Evolutionary conservation across 64 coral and sea anemone genomes (phyloP).

Genomic region (Stylophora pistillata): DNA sequence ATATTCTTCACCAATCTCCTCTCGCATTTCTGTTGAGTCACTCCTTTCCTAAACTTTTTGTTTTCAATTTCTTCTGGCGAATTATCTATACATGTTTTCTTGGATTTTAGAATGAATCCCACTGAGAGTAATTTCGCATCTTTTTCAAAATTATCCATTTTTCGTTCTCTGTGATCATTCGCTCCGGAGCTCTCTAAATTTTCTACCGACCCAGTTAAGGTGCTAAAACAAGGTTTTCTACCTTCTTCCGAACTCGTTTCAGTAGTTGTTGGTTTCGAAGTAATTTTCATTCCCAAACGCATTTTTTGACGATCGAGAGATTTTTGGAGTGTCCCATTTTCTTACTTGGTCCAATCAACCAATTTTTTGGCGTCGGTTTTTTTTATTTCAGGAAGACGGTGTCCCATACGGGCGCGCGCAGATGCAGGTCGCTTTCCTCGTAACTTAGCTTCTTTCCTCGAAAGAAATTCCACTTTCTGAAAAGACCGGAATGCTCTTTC

Average conservation of each 20-base stretch:
- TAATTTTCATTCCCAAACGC: not conserved
- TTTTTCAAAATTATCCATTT: not conserved
- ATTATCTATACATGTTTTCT: not conserved
- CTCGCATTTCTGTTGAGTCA: not conserved
- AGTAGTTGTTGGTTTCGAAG: not conserved
- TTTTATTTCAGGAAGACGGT: not conserved
- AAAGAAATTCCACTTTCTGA: constrained; percentile 11
- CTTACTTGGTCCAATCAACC: not conserved
- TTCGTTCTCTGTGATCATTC: not conserved
- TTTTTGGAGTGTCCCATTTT: not conserved
- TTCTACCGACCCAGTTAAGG: not conserved
- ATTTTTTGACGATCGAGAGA: not conserved
- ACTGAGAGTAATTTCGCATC: not conserved
- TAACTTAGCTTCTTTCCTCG: not conserved
- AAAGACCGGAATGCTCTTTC: not conserved
- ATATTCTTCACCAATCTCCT: not conserved
- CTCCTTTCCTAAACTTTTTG: not conserved
- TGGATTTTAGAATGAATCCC: not conserved
- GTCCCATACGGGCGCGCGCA: not conserved
- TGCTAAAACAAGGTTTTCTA: not conserved
- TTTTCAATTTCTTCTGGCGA: not conserved
- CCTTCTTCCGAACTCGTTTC: not conserved
- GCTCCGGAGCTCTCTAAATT: not conserved
- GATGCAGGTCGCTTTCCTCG: not conserved
- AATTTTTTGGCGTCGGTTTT: not conserved